Base-by-base conservation (phyloP, 2,113 vertebrate species). In the Varanus komodoensis region DNA sequence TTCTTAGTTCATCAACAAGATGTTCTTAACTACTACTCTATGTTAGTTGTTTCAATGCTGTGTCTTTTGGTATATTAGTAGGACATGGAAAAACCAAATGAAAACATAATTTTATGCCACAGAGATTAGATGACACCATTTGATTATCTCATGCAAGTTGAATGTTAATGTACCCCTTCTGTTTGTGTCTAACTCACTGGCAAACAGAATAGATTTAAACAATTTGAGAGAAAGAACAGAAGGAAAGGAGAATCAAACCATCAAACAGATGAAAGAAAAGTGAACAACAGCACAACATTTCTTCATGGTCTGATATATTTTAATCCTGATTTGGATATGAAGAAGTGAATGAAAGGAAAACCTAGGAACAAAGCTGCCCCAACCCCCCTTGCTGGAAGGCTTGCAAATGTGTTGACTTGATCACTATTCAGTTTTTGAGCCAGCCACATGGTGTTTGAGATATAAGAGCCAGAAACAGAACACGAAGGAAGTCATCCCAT, bases 221-320 rank as follows among this genome's bases (percentile, higher is more conserved):
- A 73, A 92, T 52, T 61, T 80, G 83, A 32, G 14, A 87, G 90
- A 54, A 54, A 73, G 78, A 77, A 57, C 12, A n/a, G 81, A 89
- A 79, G 87, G 6, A 80, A 69, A 89, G 79, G 48, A 3, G 6
- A 90, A 92, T 57, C 87, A 6, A 90, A 95, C 23, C n/a, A 89
- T n/a, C 82, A 1, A 2, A 92, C 12, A 86, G 54, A 25, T 38
- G 38, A 93, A 86, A 95, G 50, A 93, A 92, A 96, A 95, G 90
- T 82, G 78, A 87, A 90, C 11, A 93, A 87, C 80, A 92, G 85
- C 68, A 91, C 86, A n/a, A 92, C 6, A 87, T 0, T 95, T 21
- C 83, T 96, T 96, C 87, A 93, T 0, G 8, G 54, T 91, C 92
- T 93, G 48, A n/a, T 94, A 90, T 8, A n/a, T 96, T 96, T 94